A percentile compares a stretch with the other conserved stretches of the same genome.
Conservation (phyloP, 2,797 vertebrate genomes). For the Onychomys torridus region DNA sequence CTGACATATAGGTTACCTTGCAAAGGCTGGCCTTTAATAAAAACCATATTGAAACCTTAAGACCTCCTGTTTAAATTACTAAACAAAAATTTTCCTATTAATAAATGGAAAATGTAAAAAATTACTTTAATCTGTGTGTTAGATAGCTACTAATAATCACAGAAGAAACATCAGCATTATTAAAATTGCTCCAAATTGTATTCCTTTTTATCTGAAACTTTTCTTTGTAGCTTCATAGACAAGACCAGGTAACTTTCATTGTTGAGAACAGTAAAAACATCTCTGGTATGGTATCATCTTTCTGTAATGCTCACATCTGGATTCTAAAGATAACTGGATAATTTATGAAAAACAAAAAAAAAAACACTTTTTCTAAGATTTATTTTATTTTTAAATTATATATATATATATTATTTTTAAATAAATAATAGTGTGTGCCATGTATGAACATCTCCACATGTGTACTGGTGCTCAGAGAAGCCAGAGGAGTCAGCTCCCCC, state of each 20-base stretch:
- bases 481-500: neutral
- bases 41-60: constrained; percentile 45
- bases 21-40: constrained; percentile 18
- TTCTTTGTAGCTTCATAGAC: constrained; percentile 27
- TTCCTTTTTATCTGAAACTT: constrained; percentile 40
- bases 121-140: neutral
- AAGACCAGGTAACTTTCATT: neutral
- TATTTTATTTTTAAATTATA: neutral
- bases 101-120: constrained; percentile 47
- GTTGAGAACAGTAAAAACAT: neutral
- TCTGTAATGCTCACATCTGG: constrained; percentile 40
- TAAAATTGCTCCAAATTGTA: neutral
- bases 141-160: neutral
- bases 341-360: neutral
- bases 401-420: no score
- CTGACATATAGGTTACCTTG: neutral
- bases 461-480: neutral
- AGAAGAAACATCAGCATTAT: neutral
- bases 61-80: constrained; percentile 35
- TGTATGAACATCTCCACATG: neutral
- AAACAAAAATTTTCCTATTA: constrained; percentile 5
- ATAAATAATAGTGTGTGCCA: no score
- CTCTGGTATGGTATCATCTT: neutral
- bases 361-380: neutral
- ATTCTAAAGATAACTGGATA: neutral